Evolutionary conservation across 2,888 invertebrate genomes (phyloP).

Genomic region (Thera britannica): DNA sequence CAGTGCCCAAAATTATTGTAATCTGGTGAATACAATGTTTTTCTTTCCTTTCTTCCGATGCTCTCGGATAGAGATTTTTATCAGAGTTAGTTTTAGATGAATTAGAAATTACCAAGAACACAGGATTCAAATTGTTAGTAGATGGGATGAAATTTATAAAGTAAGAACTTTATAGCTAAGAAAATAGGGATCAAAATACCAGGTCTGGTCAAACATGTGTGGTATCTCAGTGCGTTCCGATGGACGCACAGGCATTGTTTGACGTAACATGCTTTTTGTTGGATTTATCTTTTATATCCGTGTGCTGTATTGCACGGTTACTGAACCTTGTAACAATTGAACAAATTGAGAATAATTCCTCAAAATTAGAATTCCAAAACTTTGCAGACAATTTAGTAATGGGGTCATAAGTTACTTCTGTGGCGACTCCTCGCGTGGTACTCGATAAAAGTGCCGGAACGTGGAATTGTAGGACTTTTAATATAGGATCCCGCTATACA

Average conservation of each 20-base stretch:
- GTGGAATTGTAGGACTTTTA: no score
- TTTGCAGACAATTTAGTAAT: no score
- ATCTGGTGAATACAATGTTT: no score
- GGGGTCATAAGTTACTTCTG: no score
- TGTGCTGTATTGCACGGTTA: conserved; percentile 30
- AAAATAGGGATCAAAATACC: conserved; percentile 26
- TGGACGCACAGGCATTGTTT: conserved; percentile 66
- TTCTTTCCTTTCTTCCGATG: no score
- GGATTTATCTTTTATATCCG: conserved; percentile 57
- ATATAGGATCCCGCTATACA: no score
- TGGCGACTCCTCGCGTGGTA: no score
- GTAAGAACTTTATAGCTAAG: conserved; percentile 20
- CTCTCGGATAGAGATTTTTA: not conserved
- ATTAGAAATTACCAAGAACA: not conserved
- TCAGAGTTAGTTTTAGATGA: not conserved
- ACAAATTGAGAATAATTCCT: conserved; percentile 22
- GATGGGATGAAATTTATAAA: not conserved
- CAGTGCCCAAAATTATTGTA: no score
- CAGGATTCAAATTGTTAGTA: not conserved
- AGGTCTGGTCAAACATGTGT: conserved; percentile 58
- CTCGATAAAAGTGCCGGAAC: no score
- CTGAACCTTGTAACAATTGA: conserved; percentile 27
- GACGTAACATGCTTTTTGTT: conserved; percentile 56
- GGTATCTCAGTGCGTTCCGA: conserved; percentile 70
- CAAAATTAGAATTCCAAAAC: not conserved